Evolutionary conservation across 1,140 invertebrate genomes (phyloP), one percentile per base, ranked within the genome.

Genomic region (Eubasilissa regina): DNA sequence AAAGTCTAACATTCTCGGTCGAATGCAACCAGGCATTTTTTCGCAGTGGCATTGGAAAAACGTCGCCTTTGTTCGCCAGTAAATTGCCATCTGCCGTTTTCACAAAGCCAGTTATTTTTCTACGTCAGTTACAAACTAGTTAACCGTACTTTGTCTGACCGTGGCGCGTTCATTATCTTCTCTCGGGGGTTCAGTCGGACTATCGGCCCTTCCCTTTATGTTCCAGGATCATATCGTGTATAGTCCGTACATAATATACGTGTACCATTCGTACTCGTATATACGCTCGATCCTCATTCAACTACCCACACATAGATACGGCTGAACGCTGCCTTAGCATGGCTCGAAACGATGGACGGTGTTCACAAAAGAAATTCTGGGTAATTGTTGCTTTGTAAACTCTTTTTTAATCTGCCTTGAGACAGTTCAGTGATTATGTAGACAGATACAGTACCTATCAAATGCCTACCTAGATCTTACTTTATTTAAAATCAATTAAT

Each of bases 31-130:
- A 0, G 11, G n/a, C 1, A 56, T 15, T 56, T 56, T 56, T 56
- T 17, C 11, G 15, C 0, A 47, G 13, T 35, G 15, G 62, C 43
- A 66, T 66, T 66, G 25, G 17, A 66, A 66, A 66, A 66, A 44
- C 35, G n/a, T 58, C 55, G 55, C 35, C 43, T 66, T 66, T 66
- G 62, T 66, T 43, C 21, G 35, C 7, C 44, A 17, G 13, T 66
- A 66, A 70, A 21, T 48, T 21, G 66, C 47, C 66, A 21, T 70
- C 45, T 70, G 66, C 66, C 64, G 43, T n/a, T 56, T 9, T 55
- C 48, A 74, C 70, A 56, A 74, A 56, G 70, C 25, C 51, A 43
- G 53, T 74, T 74, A 74, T 74, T 74, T 74, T 74, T 74, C 51
- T 35, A 74, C 35, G 53, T 74, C 70, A 74, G 51, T 43, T 56